phyloP scores from a whole-genome alignment of 2,797 vertebrate species.

The Miichthys miiuy region DNA sequence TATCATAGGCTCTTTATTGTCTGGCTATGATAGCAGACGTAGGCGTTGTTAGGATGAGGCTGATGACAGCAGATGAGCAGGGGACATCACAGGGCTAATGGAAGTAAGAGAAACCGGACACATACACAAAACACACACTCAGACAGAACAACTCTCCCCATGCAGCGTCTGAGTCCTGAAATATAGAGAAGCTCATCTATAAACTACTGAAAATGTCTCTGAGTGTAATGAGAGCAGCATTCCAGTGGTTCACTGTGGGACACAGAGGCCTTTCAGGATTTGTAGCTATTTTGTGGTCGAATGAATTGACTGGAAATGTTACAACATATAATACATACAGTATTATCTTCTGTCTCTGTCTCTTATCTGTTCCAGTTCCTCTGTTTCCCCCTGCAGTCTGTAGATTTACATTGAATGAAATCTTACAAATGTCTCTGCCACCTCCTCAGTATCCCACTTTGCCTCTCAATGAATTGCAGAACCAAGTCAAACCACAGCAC shows the following conservation, averaged over 20 bases:
- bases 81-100: slow-evolving; percentile 41
- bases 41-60: slow-evolving; percentile 44
- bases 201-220: slow-evolving; percentile 26
- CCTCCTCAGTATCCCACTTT: slow-evolving; percentile 59
- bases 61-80: slow-evolving; percentile 56
- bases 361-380: slow-evolving; percentile 23
- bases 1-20: slow-evolving; percentile 66
- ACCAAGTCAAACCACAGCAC: slow-evolving; percentile 49
- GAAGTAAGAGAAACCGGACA: slow-evolving; percentile 64
- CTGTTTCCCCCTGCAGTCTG: slow-evolving; percentile 29
- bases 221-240: slow-evolving; percentile 26
- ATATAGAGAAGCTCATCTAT: slow-evolving; percentile 30
- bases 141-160: slow-evolving; percentile 36
- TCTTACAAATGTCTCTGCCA: slow-evolving; percentile 61
- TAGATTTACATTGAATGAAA: slow-evolving; percentile 40
- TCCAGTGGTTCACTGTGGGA: slow-evolving; percentile 33
- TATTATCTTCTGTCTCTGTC: slow-evolving; percentile 7
- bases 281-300: slow-evolving; percentile 50
- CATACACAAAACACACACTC: slow-evolving; percentile 35
- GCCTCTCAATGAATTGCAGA: slow-evolving; percentile 22
- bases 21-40: slow-evolving; percentile 56
- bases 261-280: slow-evolving; percentile 17
- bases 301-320: slow-evolving; percentile 62
- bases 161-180: slow-evolving; percentile 42
- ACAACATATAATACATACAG: slow-evolving; percentile 35